Percentiles rank a stretch among this genome's conserved stretches.
Conservation (phyloP, 1,140 invertebrate genomes). For the Diabrotica virgifera region DNA sequence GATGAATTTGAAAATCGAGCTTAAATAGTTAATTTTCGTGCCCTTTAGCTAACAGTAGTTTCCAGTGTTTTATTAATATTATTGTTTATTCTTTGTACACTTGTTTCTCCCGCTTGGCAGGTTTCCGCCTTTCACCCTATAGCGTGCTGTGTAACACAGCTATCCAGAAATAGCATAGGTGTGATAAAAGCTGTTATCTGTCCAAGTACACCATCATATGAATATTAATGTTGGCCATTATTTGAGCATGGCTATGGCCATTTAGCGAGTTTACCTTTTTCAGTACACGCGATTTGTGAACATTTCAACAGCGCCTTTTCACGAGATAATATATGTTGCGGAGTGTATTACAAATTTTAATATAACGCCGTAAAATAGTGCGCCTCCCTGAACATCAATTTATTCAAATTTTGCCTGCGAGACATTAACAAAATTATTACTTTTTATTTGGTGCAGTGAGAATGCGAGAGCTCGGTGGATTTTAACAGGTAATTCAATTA, state of each 20-base stretch:
- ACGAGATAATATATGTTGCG: slow-evolving; percentile 11
- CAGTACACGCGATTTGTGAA: slow-evolving; percentile 19
- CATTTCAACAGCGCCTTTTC: slow-evolving; percentile 18
- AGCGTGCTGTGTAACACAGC: slow-evolving; percentile 16
- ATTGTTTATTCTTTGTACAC: background rate
- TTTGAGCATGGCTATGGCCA: slow-evolving; percentile 19
- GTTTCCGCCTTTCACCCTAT: slow-evolving; percentile 16
- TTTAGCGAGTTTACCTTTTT: slow-evolving; percentile 22
- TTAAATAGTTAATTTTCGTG: too few species aligned
- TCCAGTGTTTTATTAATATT: too few species aligned
- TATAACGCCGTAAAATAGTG: too few species aligned
- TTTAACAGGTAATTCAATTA: too few species aligned
- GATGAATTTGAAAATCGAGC: too few species aligned
- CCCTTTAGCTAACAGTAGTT: too few species aligned
- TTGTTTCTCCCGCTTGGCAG: slow-evolving; percentile 10
- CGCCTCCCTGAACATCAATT: too few species aligned
- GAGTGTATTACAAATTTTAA: too few species aligned
- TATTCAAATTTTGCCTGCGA: too few species aligned
- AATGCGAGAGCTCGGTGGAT: too few species aligned
- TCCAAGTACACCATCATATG: slow-evolving; percentile 23
- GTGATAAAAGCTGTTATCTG: slow-evolving; percentile 25
- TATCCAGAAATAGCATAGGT: slow-evolving; percentile 20
- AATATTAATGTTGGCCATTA: slow-evolving; percentile 22
- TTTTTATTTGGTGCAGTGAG: too few species aligned
- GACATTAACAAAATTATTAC: too few species aligned